These are phyloP conservation scores for Drosophila dives DNA, from an alignment of 2,888 invertebrate species.

Conservation along the genomic window DNA sequence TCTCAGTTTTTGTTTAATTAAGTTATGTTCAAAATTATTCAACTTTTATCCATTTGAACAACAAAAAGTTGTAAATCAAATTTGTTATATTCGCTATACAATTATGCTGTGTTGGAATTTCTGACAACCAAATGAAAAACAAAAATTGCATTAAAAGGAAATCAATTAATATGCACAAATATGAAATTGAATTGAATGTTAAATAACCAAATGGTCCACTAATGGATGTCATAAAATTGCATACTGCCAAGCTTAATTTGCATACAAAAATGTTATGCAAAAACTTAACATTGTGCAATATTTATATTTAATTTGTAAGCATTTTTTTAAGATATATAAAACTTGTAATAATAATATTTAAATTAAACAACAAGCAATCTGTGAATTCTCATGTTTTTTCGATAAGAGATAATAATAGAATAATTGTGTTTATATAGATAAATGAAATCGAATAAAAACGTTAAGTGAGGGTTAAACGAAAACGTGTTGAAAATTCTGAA, in stretches of 20 bases:
- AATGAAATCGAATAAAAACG: neutral
- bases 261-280: conserved; percentile 25
- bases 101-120: neutral
- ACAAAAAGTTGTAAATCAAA: neutral
- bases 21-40: neutral
- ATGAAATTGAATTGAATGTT: conserved; percentile 36
- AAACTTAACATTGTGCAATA: neutral
- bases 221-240: neutral
- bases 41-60: neutral
- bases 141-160: conserved; percentile 7
- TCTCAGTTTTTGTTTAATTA: neutral
- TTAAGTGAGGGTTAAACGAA: neutral
- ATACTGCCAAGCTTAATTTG: conserved; percentile 15
- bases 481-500: conserved; percentile 12
- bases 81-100: too few relatives aligned
- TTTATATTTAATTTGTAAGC: neutral
- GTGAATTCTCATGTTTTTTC: conserved; percentile 15
- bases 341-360: neutral
- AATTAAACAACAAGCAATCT: conserved; percentile 9
- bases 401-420: neutral
- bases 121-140: neutral
- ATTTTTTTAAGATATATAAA: neutral
- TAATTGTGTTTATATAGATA: neutral
- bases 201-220: conserved; percentile 1
- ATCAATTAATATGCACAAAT: conserved; percentile 41